Conservation (phyloP, 1,140 invertebrate species). For the Drosophila leontia region DNA sequence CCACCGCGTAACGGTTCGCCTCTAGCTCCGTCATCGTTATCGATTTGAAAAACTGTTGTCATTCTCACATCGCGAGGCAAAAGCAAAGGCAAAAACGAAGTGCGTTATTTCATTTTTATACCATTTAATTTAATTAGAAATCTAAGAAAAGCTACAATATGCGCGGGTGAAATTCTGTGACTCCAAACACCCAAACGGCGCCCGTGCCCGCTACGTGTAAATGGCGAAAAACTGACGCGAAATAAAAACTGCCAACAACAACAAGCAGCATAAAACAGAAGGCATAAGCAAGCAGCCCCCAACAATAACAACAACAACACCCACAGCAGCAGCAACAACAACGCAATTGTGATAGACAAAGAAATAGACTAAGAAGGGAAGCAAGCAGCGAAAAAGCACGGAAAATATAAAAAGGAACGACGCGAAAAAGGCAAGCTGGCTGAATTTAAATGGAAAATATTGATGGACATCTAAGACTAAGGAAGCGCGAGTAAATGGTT, state of each 20-base stretch:
- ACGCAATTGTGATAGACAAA: slow-evolving; percentile 84
- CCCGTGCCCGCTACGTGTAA: slow-evolving; percentile 50
- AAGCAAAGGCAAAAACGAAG: slow-evolving; percentile 65
- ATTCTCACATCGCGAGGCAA: slow-evolving; percentile 57
- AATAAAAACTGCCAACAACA: slow-evolving; percentile 71
- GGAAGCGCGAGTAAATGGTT: slow-evolving; percentile 53
- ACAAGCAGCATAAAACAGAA: slow-evolving; percentile 57
- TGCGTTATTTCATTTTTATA: slow-evolving; percentile 83
- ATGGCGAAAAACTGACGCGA: slow-evolving; percentile 70
- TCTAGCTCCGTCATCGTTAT: slow-evolving; percentile 24
- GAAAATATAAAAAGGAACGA: slow-evolving; percentile 38
- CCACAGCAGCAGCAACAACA: slow-evolving; percentile 72
- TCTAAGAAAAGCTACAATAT: slow-evolving; percentile 72
- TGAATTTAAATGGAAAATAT: slow-evolving; percentile 38
- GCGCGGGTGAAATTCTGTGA: slow-evolving; percentile 66
- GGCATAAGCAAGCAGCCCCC: slow-evolving; percentile 42
- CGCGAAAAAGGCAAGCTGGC: slow-evolving; percentile 49
- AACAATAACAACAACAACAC: slow-evolving; percentile 63
- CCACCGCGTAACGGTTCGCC: background rate
- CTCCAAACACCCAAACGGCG: slow-evolving; percentile 45
- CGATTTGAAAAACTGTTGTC: slow-evolving; percentile 58
- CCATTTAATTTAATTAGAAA: slow-evolving; percentile 74
- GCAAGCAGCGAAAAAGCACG: slow-evolving; percentile 50
- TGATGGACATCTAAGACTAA: slow-evolving; percentile 39
- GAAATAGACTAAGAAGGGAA: slow-evolving; percentile 77